Percentiles rank a stretch among this genome's conserved stretches.
These are phyloP conservation scores for Melanargia galathea DNA, from an alignment of 2,888 invertebrate genomes.

Conservation along the genomic window DNA sequence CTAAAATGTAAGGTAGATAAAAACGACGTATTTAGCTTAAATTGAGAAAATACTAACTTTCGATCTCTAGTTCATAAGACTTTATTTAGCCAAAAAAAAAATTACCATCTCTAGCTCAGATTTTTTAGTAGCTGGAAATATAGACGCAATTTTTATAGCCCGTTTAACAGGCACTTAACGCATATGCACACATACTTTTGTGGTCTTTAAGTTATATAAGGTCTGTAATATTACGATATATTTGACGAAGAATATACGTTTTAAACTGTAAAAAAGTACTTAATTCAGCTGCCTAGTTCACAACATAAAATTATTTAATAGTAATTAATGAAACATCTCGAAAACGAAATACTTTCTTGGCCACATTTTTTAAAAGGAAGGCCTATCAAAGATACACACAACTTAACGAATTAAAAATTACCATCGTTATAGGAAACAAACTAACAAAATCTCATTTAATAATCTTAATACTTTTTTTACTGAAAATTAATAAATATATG, in stretches of 20 bases:
- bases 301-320: conserved; percentile 18
- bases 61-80: no score
- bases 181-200: no score
- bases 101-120: no score
- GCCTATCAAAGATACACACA: not conserved
- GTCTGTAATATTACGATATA: not conserved
- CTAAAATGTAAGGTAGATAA: no score
- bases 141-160: not conserved
- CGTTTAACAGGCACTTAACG: no score
- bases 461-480: not conserved
- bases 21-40: no score
- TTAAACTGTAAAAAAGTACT: conserved; percentile 4
- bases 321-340: not conserved
- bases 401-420: conserved; percentile 9
- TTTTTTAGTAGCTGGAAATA: no score
- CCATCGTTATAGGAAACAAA: conserved; percentile 9
- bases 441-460: conserved; percentile 11
- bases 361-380: not conserved
- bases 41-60: no score
- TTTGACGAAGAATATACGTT: not conserved
- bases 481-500: not conserved
- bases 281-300: conserved; percentile 16
- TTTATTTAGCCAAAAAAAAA: no score
- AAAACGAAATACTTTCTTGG: not conserved
- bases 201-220: no score